phyloP scores from a whole-genome alignment of 1,140 invertebrate genomes.

The Bombus balteatus region DNA sequence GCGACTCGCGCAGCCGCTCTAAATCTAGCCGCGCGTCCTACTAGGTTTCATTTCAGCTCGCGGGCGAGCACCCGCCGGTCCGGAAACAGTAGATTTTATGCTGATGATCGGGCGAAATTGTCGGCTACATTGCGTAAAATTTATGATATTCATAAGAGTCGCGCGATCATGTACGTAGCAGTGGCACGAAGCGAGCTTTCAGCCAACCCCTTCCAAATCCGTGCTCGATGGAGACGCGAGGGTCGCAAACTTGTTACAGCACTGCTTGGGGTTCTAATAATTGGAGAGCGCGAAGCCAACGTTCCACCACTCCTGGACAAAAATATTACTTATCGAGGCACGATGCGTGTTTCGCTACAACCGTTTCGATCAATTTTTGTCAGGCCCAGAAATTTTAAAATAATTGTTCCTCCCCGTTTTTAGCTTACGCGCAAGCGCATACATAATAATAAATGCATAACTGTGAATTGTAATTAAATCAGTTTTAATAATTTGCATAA shows the following conservation, averaged over 20 bases:
- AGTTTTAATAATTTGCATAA: conserved; percentile 40
- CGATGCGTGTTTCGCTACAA: background rate
- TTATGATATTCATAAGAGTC: conserved; percentile 56
- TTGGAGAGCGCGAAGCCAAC: conserved; percentile 46
- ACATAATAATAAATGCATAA: background rate
- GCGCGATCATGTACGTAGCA: conserved; percentile 32
- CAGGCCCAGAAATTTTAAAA: background rate
- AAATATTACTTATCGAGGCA: conserved; percentile 35
- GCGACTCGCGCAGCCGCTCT: background rate
- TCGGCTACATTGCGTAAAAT: conserved; percentile 43
- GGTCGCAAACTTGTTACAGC: conserved; percentile 51
- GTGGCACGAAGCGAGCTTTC: conserved; percentile 6
- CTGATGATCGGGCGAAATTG: conserved; percentile 44
- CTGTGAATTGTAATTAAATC: background rate
- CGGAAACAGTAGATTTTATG: conserved; percentile 35
- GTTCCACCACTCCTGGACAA: conserved; percentile 29
- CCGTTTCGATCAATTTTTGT: background rate
- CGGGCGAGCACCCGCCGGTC: too few relatives aligned
- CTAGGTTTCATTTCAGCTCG: background rate
- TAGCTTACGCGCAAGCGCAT: background rate
- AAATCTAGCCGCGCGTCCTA: background rate
- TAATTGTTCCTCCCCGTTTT: background rate
- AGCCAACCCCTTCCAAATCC: conserved; percentile 51
- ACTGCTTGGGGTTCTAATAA: conserved; percentile 58
- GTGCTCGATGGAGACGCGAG: conserved; percentile 54